Base-by-base conservation (phyloP, 2,888 invertebrate genomes). In the Eupithecia abbreviata region DNA sequence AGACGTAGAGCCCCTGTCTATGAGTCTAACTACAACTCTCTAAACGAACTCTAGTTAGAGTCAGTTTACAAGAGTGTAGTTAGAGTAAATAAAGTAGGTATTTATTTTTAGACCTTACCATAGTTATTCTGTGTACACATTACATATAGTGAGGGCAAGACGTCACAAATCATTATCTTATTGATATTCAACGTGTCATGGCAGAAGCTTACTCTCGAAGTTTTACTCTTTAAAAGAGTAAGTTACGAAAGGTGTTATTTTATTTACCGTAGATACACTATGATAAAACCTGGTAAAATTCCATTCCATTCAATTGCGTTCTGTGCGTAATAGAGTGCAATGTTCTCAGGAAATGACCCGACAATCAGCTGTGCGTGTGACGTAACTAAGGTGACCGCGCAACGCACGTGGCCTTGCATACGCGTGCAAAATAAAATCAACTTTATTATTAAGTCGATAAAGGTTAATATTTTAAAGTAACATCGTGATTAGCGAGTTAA, bases 311-410 rank as follows among this genome's bases (percentile, higher is more conserved):
- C 55, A 58, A 9, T 58, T 58, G 30, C 62, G 55, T 5, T 9
- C 9, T 62, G 62, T 62, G 62, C 62, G 62, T 30, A 69, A 45
- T 18, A 49, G 70, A 75, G 76, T 79, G 76, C 77, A 78, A 76
- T 73, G 76, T 69, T 75, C 75, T 73, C 58, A 74, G 82, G 82
- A 83, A 82, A 75, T 77, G 75, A 75, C 49, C 45, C 18, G 70
- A 47, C 80, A 80, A 82, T 87, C 87, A 87, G 85, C 86, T 85
- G 87, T 69, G 78, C 76, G 13, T 66, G 75, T 85, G 84, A 87
- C 84, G 85, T 80, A 82, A 82, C 78, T 68, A 86, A 87, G 86
- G 85, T 87, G 86, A 86, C 87, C 85, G 85, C 72, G 72, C 62
- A 30, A 12, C 77, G 72, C 75, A 66, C 42, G 74, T 45, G 83